Evolutionary conservation across 37 sponge, comb jelly and placozoan genomes (phyloP), one percentile per base, ranked within the genome.

Genomic region (Theonella swinhoei): DNA sequence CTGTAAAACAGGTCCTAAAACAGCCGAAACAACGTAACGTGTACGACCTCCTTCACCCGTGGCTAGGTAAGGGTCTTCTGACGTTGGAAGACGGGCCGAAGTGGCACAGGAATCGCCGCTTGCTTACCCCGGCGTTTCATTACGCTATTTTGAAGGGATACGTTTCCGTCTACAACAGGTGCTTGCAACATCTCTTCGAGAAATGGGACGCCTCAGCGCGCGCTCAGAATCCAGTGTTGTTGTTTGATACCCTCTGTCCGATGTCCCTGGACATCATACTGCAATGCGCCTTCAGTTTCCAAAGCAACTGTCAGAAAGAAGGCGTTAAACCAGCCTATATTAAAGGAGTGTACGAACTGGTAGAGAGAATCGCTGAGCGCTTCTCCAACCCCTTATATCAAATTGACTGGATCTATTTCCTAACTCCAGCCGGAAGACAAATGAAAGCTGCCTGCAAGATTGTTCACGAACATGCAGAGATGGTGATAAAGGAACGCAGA

Each of bases 71-170:
- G 32, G 87, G 91, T 35, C 32, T 91, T 2, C 62, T 91, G 43
- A 80, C n/a, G n/a, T 59, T 89, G 1, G 26, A 42, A 25, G 82
- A 71, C 62, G 88, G 92, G 4, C 25, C 60, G 5, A 87, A 87
- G 64, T 91, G 92, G 92, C 28, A 22, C 23, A 63, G 92, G 32
- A 91, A 81, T 41, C 43, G 92, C 4, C 81, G 85, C 5, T 68
- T 91, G n/a, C 74, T 91, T 20, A 91, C 91, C 23, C 91, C 91
- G 29, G 88, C 83, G 29, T 91, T 91, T 72, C 92, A 91, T 64
- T 88, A 78, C 62, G 88, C 72, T 1, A 78, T 91, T 33, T 79
- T 91, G 24, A 87, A 87, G 42, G 81, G 84, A 0, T 91, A 91
- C 42, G 64, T 91, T 3, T 17, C 31, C 1, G 80, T 91, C 19